Conservation (phyloP, 2,113 vertebrate species). For the Dipodomys spectabilis region DNA sequence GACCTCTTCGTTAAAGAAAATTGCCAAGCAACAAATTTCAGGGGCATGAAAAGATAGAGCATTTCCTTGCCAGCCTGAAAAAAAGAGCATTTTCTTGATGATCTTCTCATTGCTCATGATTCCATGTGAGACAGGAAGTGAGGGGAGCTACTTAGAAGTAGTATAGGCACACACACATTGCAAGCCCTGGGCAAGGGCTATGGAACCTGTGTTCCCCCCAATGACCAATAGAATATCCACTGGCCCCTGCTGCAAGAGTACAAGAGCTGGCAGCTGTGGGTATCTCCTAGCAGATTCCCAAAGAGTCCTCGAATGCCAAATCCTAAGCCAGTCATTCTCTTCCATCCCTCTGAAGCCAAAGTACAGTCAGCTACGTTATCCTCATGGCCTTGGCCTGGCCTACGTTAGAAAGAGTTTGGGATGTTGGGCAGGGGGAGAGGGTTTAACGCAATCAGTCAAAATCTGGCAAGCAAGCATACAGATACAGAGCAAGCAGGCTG, state of each 20-base stretch:
- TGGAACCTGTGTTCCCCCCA: background rate
- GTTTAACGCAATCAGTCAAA: too few species aligned
- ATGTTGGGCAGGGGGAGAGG: too few species aligned
- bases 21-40: background rate
- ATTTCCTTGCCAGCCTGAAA: background rate
- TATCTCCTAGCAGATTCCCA: background rate
- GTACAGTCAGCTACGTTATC: background rate
- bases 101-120: background rate
- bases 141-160: background rate
- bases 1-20: background rate
- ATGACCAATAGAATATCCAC: background rate
- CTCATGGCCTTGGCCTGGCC: background rate
- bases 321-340: background rate
- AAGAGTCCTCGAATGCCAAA: background rate
- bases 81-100: background rate
- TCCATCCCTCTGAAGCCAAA: background rate
- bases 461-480: too few species aligned
- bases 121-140: background rate
- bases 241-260: background rate
- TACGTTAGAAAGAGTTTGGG: too few species aligned
- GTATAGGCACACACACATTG: fast-evolving
- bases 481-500: too few species aligned
- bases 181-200: background rate
- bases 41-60: background rate
- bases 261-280: background rate